Conservation (phyloP, 2,888 invertebrate species). For the Mactromeris polynyma region DNA sequence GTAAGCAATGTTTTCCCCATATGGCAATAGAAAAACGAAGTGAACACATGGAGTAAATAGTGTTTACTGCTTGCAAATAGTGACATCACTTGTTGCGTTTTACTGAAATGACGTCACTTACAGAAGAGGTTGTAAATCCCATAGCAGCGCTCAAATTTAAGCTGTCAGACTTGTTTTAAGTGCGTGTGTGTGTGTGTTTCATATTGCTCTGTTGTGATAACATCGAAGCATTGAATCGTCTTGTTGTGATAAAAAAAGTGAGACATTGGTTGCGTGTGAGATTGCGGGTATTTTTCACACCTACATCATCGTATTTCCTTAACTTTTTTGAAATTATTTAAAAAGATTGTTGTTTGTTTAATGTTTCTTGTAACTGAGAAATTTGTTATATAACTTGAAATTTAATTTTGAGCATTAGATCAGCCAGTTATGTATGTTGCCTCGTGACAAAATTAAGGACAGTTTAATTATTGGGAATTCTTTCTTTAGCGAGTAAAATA, state of each 20-base stretch:
- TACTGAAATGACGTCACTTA: too few species aligned
- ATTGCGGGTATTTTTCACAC: not conserved
- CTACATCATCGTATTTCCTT: not conserved
- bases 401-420: not conserved
- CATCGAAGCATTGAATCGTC: not conserved
- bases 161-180: not conserved
- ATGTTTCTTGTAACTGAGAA: slow-evolving; percentile 5
- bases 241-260: slow-evolving; percentile 3
- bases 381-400: not conserved
- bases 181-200: not conserved
- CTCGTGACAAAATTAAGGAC: not conserved
- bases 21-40: too few species aligned
- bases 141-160: too few species aligned
- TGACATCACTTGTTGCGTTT: too few species aligned
- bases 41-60: too few species aligned
- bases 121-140: too few species aligned
- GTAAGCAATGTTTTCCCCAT: too few species aligned
- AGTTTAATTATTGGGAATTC: too few species aligned
- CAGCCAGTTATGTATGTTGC: not conserved
- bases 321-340: not conserved
- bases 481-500: too few species aligned
- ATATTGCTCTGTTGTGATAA: slow-evolving; percentile 14
- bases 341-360: not conserved
- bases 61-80: too few species aligned
- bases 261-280: not conserved